Evolutionary conservation across 2,797 vertebrate genomes (phyloP).

Genomic region (Rhinatrema bivittatum): DNA sequence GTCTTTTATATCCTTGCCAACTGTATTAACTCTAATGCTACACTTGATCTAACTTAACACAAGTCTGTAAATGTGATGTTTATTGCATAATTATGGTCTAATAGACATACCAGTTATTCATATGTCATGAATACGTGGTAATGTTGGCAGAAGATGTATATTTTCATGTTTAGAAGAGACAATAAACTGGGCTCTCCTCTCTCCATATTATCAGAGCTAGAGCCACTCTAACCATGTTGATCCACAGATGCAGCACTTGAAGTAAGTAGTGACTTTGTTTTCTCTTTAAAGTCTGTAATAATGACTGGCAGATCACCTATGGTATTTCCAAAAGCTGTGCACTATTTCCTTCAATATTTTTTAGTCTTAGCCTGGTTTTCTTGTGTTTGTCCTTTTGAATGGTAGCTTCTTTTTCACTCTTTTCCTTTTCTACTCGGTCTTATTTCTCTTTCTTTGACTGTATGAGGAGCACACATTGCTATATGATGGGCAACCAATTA

Average conservation of each 20-base stretch:
- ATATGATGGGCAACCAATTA: constrained; percentile 94
- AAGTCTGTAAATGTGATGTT: no score
- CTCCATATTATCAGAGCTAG: constrained; percentile 92
- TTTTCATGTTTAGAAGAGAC: constrained; percentile 57
- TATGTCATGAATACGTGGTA: constrained; percentile 68
- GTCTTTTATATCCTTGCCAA: not conserved
- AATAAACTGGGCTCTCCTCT: constrained; percentile 83
- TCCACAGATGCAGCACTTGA: constrained; percentile 79
- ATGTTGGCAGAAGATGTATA: constrained; percentile 57
- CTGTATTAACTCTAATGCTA: not conserved
- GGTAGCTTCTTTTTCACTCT: constrained; percentile 84
- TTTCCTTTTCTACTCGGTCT: constrained; percentile 93
- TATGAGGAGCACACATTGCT: constrained; percentile 86
- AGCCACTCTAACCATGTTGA: constrained; percentile 90
- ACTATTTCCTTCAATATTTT: constrained; percentile 97
- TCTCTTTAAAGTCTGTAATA: constrained; percentile 99
- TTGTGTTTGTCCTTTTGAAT: constrained; percentile 94
- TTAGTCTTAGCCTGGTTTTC: constrained; percentile 94
- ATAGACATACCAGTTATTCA: constrained; percentile 44
- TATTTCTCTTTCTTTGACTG: constrained; percentile 95
- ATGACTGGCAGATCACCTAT: constrained; percentile 97
- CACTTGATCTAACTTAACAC: no score
- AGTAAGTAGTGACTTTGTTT: constrained; percentile 83
- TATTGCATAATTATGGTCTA: no score
- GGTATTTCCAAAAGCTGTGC: constrained; percentile 94